A percentile compares a stretch with the other conserved stretches of the same genome.
Conservation (phyloP, 2,113 vertebrate genomes). For the Chionis minor region DNA sequence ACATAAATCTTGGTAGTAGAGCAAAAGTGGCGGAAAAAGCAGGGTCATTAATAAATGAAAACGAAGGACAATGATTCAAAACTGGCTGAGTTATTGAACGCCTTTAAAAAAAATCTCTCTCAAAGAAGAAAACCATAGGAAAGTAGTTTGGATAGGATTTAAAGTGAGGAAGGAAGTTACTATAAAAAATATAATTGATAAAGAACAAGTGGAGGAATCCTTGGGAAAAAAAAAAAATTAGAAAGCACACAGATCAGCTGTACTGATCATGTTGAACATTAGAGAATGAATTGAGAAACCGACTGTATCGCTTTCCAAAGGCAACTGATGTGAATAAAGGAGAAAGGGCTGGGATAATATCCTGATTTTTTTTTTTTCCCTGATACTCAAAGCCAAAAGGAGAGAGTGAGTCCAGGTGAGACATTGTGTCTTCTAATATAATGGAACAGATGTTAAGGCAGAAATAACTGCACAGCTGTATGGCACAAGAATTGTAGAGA, state of each 20-base stretch:
- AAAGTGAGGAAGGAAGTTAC: constrained; percentile 16
- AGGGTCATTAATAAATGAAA: background rate
- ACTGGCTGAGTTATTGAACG: background rate
- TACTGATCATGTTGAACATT: background rate
- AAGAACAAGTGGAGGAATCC: background rate
- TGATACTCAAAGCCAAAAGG: background rate
- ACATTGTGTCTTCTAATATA: background rate
- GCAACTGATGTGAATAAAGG: background rate
- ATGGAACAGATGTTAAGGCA: background rate
- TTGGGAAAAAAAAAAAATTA: background rate
- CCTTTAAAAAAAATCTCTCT: background rate
- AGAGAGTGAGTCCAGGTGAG: background rate
- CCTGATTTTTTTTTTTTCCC: background rate
- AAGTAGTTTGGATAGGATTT: background rate
- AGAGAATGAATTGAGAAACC: background rate
- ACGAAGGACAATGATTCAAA: background rate
- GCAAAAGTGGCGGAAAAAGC: background rate
- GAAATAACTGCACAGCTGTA: background rate
- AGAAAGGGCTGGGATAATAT: background rate
- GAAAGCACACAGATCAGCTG: background rate
- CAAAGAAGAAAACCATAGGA: background rate
- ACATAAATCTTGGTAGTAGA: background rate
- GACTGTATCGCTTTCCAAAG: background rate
- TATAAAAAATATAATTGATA: background rate
- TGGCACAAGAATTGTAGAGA: background rate